A percentile compares a stretch with the other conserved stretches of the same genome.
Conservation (phyloP, 1,140 invertebrate species). For the Papilio xuthus region DNA sequence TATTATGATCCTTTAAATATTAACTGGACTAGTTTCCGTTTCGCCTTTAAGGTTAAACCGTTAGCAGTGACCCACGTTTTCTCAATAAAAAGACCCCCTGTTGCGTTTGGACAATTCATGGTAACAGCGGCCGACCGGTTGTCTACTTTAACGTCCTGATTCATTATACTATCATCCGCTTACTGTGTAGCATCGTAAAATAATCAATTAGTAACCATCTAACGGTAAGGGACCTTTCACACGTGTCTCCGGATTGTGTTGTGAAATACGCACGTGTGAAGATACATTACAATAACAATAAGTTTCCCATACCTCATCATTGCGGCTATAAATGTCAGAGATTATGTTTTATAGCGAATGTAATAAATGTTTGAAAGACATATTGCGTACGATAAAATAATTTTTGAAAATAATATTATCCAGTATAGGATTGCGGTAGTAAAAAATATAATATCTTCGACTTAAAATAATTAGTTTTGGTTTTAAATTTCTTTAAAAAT, state of each 20-base stretch:
- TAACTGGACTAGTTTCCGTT: conserved; percentile 27
- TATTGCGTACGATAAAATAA: conserved; percentile 28
- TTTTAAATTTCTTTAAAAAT: background rate
- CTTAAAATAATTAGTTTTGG: background rate
- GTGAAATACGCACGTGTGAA: conserved; percentile 35
- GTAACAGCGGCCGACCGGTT: conserved; percentile 52
- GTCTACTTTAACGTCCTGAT: conserved; percentile 57
- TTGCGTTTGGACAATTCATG: conserved; percentile 57
- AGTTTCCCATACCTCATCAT: conserved; percentile 35
- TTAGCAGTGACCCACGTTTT: conserved; percentile 49
- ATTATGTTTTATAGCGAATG: conserved; percentile 36
- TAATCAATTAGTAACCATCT: conserved; percentile 40
- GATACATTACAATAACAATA: conserved; percentile 39
- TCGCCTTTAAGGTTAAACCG: conserved; percentile 45
- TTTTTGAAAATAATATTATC: conserved; percentile 29
- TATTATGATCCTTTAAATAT: conserved; percentile 26
- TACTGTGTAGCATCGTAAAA: conserved; percentile 50
- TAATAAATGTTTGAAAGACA: conserved; percentile 34
- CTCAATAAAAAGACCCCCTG: conserved; percentile 63
- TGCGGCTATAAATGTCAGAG: conserved; percentile 29
- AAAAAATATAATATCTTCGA: background rate
- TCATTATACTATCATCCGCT: conserved; percentile 61
- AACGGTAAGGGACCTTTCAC: background rate
- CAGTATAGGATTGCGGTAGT: conserved; percentile 22
- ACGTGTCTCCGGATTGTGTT: conserved; percentile 11